A percentile compares a stretch with the other conserved stretches of the same genome.
Evolutionary conservation across 2,113 vertebrate genomes (phyloP).

Genomic region (Cisticola juncidis): DNA sequence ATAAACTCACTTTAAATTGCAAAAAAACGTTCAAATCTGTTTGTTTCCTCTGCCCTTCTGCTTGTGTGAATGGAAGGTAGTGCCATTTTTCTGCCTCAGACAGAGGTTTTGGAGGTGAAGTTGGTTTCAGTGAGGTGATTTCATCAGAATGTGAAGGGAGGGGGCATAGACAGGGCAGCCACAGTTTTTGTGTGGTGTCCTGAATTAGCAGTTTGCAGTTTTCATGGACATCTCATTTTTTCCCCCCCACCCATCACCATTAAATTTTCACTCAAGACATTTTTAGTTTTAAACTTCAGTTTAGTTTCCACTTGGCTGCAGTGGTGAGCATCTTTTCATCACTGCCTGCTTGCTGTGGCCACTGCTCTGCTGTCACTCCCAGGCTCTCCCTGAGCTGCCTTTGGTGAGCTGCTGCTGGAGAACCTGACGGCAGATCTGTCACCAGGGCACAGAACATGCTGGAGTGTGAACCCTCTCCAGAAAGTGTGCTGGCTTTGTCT

Average conservation of each 20-base stretch:
- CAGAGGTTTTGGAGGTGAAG: background rate
- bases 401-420: background rate
- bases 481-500: background rate
- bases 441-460: background rate
- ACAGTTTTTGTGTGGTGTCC: background rate
- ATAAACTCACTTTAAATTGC: background rate
- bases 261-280: background rate
- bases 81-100: background rate
- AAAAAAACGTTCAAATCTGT: background rate
- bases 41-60: background rate
- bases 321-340: background rate
- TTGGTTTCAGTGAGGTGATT: background rate
- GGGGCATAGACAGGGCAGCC: background rate
- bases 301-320: background rate
- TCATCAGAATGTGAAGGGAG: background rate
- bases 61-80: background rate
- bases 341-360: background rate
- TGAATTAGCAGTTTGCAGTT: background rate
- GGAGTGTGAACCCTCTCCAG: background rate
- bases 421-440: background rate
- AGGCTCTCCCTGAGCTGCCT: background rate
- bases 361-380: background rate
- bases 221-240: background rate
- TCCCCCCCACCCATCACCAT: fast-evolving
- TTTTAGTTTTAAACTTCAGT: background rate